These are phyloP conservation scores for Petrolisthes cinctipes DNA, from an alignment of 2,888 invertebrate genomes.

Conservation along the genomic window DNA sequence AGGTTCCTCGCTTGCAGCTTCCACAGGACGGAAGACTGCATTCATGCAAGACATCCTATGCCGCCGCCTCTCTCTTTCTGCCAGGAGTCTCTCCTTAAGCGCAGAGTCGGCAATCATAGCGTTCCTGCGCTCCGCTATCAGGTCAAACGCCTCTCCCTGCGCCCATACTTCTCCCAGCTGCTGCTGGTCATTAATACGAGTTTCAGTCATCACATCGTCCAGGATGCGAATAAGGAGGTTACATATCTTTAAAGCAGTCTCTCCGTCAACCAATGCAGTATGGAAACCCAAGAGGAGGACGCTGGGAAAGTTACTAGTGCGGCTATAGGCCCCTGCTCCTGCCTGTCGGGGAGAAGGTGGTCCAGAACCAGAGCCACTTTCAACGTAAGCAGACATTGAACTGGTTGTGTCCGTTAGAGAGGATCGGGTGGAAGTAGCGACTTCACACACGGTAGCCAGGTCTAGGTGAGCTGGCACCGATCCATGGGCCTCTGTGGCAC, in stretches of 20 bases:
- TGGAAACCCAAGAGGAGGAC: conserved; percentile 52
- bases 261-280: conserved; percentile 51
- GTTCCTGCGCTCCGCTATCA: not conserved
- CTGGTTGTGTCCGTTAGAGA: not conserved
- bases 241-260: conserved; percentile 45
- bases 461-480: not conserved
- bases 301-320: not conserved
- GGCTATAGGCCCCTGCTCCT: not conserved
- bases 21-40: not conserved
- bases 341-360: not conserved
- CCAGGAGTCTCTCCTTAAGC: not conserved
- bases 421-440: not conserved
- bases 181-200: conserved; percentile 36
- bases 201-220: conserved; percentile 33
- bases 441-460: not conserved
- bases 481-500: not conserved
- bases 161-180: conserved; percentile 21
- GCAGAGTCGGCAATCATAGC: not conserved
- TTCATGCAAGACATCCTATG: not conserved
- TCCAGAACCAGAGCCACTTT: not conserved
- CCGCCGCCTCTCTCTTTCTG: not conserved
- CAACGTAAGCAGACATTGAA: not conserved
- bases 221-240: conserved; percentile 39
- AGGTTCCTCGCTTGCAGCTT: not conserved
- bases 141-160: conserved; percentile 12